Percentiles rank a stretch among this genome's conserved stretches.
phyloP scores from a whole-genome alignment of 2,797 vertebrate genomes.

The Heliangelus exortis region DNA sequence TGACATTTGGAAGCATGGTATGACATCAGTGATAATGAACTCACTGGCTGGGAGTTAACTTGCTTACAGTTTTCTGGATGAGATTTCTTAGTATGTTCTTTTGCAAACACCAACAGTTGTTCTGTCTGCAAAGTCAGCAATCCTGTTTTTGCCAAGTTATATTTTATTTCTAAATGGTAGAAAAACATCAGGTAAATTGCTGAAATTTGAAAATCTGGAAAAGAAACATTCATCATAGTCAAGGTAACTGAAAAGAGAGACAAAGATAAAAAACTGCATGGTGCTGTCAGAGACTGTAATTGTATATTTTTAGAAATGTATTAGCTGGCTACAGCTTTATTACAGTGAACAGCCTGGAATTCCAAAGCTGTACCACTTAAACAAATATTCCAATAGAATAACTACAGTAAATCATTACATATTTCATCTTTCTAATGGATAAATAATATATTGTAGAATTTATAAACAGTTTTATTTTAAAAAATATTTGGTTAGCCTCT shows the following conservation, averaged over 20 bases:
- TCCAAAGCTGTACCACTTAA: conserved; percentile 6
- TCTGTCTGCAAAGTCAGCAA: neutral
- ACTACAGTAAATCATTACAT: neutral
- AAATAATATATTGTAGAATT: neutral
- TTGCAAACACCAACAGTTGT: neutral
- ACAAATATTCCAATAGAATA: neutral
- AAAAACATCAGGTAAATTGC: neutral
- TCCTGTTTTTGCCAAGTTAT: neutral
- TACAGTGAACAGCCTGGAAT: neutral
- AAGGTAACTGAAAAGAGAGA: neutral
- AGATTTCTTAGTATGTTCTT: neutral
- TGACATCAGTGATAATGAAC: neutral
- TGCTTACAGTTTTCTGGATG: neutral
- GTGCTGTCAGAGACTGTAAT: neutral
- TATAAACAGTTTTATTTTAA: neutral
- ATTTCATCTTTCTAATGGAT: neutral
- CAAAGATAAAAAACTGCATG: neutral
- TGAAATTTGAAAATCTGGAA: neutral
- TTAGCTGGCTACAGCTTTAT: neutral
- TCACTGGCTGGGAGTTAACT: neutral
- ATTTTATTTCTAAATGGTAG: conserved; percentile 3
- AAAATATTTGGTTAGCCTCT: neutral
- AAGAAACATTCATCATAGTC: neutral
- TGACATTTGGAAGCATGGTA: neutral
- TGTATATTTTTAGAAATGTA: conserved; percentile 11